These are phyloP conservation scores for Tachycineta bicolor DNA, from an alignment of 2,113 vertebrate genomes.

Conservation along the genomic window DNA sequence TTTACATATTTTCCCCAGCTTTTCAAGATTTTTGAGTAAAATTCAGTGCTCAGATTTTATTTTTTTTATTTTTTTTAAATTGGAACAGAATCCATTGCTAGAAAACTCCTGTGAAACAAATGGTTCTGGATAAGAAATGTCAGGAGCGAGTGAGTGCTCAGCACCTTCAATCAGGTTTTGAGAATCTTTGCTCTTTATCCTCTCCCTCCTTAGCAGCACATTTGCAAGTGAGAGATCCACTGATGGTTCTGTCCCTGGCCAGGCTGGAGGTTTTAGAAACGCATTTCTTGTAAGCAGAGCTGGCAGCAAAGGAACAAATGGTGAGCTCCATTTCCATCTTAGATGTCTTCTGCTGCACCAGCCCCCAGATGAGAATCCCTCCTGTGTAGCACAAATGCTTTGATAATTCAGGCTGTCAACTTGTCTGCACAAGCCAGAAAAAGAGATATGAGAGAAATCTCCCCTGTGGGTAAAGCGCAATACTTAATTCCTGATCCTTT, in stretches of 20 bases:
- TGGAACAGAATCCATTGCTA: not conserved
- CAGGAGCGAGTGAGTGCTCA: not conserved
- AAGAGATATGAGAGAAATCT: not conserved
- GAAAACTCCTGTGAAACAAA: not conserved
- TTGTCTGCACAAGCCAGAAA: constrained; percentile 1
- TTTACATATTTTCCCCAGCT: not conserved
- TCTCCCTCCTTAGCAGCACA: not conserved
- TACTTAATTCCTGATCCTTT: not conserved
- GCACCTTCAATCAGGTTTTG: fast-evolving
- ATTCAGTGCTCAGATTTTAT: not conserved
- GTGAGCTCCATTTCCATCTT: not conserved
- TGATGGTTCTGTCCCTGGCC: not conserved
- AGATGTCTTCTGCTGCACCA: not conserved
- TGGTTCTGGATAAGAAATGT: not conserved
- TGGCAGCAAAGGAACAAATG: constrained; percentile 4
- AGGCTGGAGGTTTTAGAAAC: not conserved
- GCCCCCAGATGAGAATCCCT: not conserved
- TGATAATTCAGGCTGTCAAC: constrained; percentile 9
- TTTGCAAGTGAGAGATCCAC: not conserved
- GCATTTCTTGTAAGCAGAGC: not conserved
- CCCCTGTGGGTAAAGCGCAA: not conserved
- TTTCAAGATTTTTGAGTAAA: not conserved
- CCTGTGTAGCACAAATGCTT: not conserved
- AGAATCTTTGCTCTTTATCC: not conserved
- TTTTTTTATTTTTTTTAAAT: too few relatives aligned